Conservation (phyloP, 2,113 vertebrate species). For the Strigops habroptila region DNA sequence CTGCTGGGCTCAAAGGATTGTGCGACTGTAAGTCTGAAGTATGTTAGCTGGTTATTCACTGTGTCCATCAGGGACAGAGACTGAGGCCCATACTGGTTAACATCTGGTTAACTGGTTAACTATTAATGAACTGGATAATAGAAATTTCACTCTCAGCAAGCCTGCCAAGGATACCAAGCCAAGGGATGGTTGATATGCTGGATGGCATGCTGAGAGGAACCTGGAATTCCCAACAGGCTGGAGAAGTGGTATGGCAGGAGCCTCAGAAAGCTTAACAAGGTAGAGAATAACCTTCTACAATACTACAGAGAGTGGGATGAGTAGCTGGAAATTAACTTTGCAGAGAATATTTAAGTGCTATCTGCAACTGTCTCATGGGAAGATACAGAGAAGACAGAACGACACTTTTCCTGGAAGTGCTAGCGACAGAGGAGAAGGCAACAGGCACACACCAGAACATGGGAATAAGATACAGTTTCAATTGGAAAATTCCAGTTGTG, state of each 20-base stretch:
- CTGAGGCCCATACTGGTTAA: neutral
- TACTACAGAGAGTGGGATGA: neutral
- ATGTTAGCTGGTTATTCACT: neutral
- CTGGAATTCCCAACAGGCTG: neutral
- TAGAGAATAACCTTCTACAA: neutral
- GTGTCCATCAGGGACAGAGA: neutral
- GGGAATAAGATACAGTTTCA: neutral
- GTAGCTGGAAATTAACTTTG: neutral
- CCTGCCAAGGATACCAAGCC: neutral
- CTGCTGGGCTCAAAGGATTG: neutral
- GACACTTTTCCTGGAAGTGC: neutral
- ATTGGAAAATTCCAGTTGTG: neutral
- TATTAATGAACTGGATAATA: neutral
- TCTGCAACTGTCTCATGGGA: neutral
- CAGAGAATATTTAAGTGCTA: neutral
- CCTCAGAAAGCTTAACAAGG: neutral
- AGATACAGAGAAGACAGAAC: neutral
- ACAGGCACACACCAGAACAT: neutral
- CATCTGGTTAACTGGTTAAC: too few relatives aligned
- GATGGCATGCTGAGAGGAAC: neutral
- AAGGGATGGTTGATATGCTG: neutral
- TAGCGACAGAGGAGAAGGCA: neutral
- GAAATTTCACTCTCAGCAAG: neutral
- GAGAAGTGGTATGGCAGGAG: neutral
- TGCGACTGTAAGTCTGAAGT: accelerated